Evolutionary conservation across 2,888 invertebrate genomes (phyloP), one percentile per base, ranked within the genome.

Genomic region (Pristionchus fissidentatus): DNA sequence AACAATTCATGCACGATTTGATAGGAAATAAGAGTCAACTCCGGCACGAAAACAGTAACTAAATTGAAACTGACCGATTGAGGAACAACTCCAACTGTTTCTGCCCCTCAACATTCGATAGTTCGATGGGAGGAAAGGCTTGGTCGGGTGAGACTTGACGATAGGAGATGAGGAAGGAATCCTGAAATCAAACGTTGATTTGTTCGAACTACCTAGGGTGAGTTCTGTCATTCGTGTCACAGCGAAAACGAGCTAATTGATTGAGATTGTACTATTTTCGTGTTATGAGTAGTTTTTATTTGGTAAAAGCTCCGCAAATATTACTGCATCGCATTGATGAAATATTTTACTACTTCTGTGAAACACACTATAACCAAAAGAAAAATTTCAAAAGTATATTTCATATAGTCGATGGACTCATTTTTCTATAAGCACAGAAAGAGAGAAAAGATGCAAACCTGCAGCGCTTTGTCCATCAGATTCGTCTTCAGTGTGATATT

Each of bases 401-500:
- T 52, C 52, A 52, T n/a, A 52, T 19, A 8, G 4, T 22, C 15
- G 22, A 52, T 52, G n/a, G n/a, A n/a, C n/a, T n/a, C n/a, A n/a
- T n/a, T n/a, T n/a, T n/a, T n/a, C n/a, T n/a, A n/a, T n/a, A n/a
- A n/a, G n/a, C n/a, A n/a, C n/a, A n/a, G n/a, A n/a, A n/a, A n/a
- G n/a, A n/a, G n/a, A 52, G n/a, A 52, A 52, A 15, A 8, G 3
- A 3, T 57, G 3, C 75, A 19, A n/a, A 89, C 90, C 87, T 91
- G 92, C 13, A 92, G 84, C 32, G 89, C 88, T 10, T 89, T 86
- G 13, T 89, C 89, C 38, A 88, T 86, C 77, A 92, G 91, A 38
- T 85, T 85, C 8, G 90, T 89, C 70, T 88, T 82, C 84, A 92
- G 87, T 2, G 92, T 92, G 73, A 92, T 89, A 84, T 92, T 92